These are phyloP conservation scores for Nibea coibor DNA, from an alignment of 2,113 vertebrate species.

Conservation along the genomic window DNA sequence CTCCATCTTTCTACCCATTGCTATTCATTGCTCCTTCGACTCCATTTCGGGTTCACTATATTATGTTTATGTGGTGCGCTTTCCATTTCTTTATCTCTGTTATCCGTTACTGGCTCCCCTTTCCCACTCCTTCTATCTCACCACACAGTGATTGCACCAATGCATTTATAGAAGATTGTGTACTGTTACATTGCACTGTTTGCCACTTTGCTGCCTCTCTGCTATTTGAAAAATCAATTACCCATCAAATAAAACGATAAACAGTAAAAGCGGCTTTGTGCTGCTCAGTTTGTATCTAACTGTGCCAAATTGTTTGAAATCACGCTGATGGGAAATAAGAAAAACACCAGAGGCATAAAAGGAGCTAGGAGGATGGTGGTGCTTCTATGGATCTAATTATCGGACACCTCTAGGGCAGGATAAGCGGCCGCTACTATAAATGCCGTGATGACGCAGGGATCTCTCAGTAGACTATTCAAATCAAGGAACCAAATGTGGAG, in stretches of 20 bases:
- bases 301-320: slow-evolving; percentile 50
- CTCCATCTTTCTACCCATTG: slow-evolving; percentile 61
- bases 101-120: slow-evolving; percentile 51
- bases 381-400: slow-evolving; percentile 32
- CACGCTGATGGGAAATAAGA: slow-evolving; percentile 39
- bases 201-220: slow-evolving; percentile 56
- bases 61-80: slow-evolving; percentile 59
- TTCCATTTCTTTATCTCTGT: slow-evolving; percentile 63
- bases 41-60: slow-evolving; percentile 50
- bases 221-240: slow-evolving; percentile 73
- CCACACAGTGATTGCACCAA: slow-evolving; percentile 49
- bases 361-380: slow-evolving; percentile 1
- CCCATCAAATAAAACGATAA: slow-evolving; percentile 63
- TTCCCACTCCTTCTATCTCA: slow-evolving; percentile 39
- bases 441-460: background rate
- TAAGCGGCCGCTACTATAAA: slow-evolving; percentile 19
- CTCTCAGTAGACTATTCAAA: slow-evolving; percentile 34
- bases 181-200: slow-evolving; percentile 44
- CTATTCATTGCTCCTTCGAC: slow-evolving; percentile 60
- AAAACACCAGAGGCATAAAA: slow-evolving; percentile 45
- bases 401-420: slow-evolving; percentile 28
- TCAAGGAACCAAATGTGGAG: slow-evolving; percentile 33
- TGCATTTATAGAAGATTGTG: slow-evolving; percentile 61
- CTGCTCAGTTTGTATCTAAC: slow-evolving; percentile 25
- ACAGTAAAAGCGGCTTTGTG: slow-evolving; percentile 34